A percentile compares a stretch with the other conserved stretches of the same genome.
These are phyloP conservation scores for Eupristina koningsbergeri DNA, from an alignment of 1,140 invertebrate species.

Conservation along the genomic window DNA sequence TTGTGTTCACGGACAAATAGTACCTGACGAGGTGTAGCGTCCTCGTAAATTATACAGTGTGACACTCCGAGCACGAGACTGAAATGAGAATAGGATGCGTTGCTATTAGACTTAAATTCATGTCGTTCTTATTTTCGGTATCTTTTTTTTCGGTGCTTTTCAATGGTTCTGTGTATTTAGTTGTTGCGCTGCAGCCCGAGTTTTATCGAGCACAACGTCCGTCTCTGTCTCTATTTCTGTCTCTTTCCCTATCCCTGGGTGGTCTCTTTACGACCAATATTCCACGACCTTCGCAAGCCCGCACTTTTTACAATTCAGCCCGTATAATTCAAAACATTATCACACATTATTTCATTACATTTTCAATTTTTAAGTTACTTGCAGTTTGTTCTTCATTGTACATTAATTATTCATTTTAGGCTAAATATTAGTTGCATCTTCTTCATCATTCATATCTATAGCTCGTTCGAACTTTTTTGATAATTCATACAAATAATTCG, in stretches of 20 bases:
- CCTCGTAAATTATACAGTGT: conserved; percentile 43
- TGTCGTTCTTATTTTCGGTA: conserved; percentile 21
- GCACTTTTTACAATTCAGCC: neutral
- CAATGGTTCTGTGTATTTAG: neutral
- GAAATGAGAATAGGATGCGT: neutral
- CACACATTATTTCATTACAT: no score
- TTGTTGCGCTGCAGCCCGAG: neutral
- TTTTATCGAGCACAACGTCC: neutral
- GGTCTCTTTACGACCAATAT: conserved; percentile 18
- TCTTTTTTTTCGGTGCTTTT: conserved; percentile 4
- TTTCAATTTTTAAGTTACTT: no score
- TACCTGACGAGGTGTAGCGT: conserved; percentile 13
- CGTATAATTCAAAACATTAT: no score
- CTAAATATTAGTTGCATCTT: neutral
- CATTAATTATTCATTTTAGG: neutral
- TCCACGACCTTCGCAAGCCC: neutral
- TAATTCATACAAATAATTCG: no score
- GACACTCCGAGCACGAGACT: neutral
- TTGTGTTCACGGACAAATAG: conserved; percentile 32
- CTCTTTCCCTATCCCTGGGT: neutral
- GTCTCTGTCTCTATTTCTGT: no score
- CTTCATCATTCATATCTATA: no score
- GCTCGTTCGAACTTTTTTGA: no score
- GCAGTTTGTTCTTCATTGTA: neutral
- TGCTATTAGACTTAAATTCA: conserved; percentile 26